Base-by-base conservation (phyloP, 2,888 invertebrate genomes). In the Parthenolecanium corni region DNA sequence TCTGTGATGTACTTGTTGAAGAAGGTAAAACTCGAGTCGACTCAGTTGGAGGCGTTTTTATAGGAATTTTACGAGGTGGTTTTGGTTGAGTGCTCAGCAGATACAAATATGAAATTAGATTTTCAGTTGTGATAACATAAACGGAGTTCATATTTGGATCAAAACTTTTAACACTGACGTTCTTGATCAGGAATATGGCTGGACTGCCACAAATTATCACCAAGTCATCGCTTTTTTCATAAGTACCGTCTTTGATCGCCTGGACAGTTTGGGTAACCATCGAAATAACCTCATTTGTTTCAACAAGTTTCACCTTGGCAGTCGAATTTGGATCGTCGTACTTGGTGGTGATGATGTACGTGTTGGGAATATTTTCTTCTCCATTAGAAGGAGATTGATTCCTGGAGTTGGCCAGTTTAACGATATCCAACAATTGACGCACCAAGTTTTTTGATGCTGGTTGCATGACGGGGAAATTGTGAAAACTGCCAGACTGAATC, bases 131-230 rank as follows among this genome's bases (percentile, higher is more conserved):
- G 11, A 61, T 51, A 5, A 61, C 40, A n/a, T 61, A 61, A 51
- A 61, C 51, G 23, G 49, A 51, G 21, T 61, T 61, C 61, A 61
- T 61, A 23, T 40, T 40, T 5, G 38, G 49, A 47, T 61, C 61
- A 16, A 47, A 61, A 16, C 40, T 47, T 51, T 61, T 31, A 12
- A 61, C 61, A 4, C 21, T 16, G 14, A 61, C 31, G 40, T 61
- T 51, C 23, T 38, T 49, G 21, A 61, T 23, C 9, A 61, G 24
- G 21, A 61, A 61, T 31, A 61, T 61, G 18, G 61, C 61, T n/a
- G 61, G 61, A 23, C 61, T 61, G 4, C 49, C 61, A 49, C 61
- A 61, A 51, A 61, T 61, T 3, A 61, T 24, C 3, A n/a, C 21
- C 23, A 61, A 21, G n/a, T 40, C 21, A 11, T 61, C 24, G 2